Evolutionary conservation across 2,797 vertebrate species (phyloP), one percentile per base, ranked within the genome.

Genomic region (Prionace glauca): DNA sequence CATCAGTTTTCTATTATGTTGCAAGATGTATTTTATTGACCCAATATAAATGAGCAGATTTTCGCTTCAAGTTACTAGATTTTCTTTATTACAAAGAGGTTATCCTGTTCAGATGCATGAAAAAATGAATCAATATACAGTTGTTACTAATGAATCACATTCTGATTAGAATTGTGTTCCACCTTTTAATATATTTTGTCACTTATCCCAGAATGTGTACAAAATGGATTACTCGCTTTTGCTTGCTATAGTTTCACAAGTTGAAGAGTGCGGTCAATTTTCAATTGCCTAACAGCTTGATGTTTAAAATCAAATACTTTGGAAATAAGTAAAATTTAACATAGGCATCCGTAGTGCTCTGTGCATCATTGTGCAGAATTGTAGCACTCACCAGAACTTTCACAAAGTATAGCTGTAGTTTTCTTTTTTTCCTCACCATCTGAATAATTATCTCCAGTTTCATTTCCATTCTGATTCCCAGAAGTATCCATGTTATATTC

Each of bases 341-440:
- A 36, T 16, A 9, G 36, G 32, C 60, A 36, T 4, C 60, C 18
- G 36, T 81, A 36, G 36, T 84, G 26, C 26, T 65, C 88, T 67
- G 32, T 1, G 10, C 62, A 67, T 9, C 32, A 92, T 11, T 65
- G 62, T 11, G 50, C 10, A 65, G 10, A 65, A 24, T 22, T 16
- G 16, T 8, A 93, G 45, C 50, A 36, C 96, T 96, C 95, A 98
- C 98, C 97, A 97, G 97, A 97, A 96, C 96, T 96, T 94, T 97
- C 97, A 93, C 96, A 96, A 50, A 96, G 96, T 96, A 97, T 97
- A 95, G 97, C 96, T 5, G 97, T 95, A 95, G 97, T 97, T 96
- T 96, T 96, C 1, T 79, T 96, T 96, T 98, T 98, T 96, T 98
- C 98, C 96, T 97, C 98, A 50, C 97, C 97, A 96, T 97, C 97